Conservation (phyloP, 2,113 vertebrate species). For the Trichomycterus rosablanca region DNA sequence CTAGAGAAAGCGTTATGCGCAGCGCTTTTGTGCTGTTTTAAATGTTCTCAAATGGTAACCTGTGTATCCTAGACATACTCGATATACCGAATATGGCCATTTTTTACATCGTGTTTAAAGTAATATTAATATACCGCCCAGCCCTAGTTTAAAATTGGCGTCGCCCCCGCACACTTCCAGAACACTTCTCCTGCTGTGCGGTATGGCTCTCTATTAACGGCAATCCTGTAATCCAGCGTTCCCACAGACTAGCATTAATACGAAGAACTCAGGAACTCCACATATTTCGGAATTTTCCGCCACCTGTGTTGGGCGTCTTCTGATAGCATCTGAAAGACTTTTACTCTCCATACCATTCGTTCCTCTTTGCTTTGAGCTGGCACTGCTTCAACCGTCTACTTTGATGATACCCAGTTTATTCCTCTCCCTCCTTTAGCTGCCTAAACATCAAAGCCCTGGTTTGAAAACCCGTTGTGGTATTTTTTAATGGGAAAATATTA, state of each 20-base stretch:
- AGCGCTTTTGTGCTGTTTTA: too few relatives aligned
- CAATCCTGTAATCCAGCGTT: too few relatives aligned
- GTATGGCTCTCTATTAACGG: too few relatives aligned
- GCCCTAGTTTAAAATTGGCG: too few relatives aligned
- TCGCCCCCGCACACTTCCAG: too few relatives aligned
- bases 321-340: constrained; percentile 29
- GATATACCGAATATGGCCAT: too few relatives aligned
- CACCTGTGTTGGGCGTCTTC: neutral
- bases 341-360: constrained; percentile 35
- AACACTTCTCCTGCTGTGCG: too few relatives aligned
- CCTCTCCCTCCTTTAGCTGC: constrained; percentile 25
- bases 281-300: constrained; percentile 4
- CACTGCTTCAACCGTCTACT: constrained; percentile 21
- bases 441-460: constrained; percentile 58
- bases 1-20: too few relatives aligned
- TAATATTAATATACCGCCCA: too few relatives aligned
- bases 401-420: constrained; percentile 7
- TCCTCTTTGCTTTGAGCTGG: constrained; percentile 15
- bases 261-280: neutral
- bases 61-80: too few relatives aligned
- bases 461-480: constrained; percentile 45
- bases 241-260: constrained; percentile 3
- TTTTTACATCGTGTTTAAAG: too few relatives aligned
- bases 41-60: too few relatives aligned
- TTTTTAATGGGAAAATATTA: constrained; percentile 54